Conservation (phyloP, 2,113 vertebrate species). For the Toxotes chatareus region DNA sequence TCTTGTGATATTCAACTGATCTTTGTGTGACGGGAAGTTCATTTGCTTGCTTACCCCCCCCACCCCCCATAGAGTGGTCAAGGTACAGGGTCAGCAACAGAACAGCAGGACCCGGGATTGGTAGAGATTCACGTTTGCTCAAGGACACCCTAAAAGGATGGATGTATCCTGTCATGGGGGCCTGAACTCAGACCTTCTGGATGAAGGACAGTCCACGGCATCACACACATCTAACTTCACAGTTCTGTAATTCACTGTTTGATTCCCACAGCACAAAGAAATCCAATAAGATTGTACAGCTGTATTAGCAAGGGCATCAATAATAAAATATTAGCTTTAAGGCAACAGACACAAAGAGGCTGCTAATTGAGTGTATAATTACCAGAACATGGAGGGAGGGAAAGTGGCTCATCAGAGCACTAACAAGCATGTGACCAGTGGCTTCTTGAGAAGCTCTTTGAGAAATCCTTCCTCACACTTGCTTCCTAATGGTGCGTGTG, state of each 20-base stretch:
- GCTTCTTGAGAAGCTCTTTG: slow-evolving; percentile 67
- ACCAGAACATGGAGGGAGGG: slow-evolving; percentile 71
- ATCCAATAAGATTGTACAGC: slow-evolving; percentile 29
- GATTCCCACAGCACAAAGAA: slow-evolving; percentile 15
- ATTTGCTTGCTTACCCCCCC: slow-evolving; percentile 48
- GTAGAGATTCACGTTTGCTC: slow-evolving; percentile 60
- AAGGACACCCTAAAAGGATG: slow-evolving; percentile 76
- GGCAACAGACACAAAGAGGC: slow-evolving; percentile 71
- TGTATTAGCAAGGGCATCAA: slow-evolving; percentile 60
- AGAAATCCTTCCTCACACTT: slow-evolving; percentile 62
- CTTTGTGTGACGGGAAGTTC: slow-evolving; percentile 25
- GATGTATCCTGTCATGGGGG: slow-evolving; percentile 62
- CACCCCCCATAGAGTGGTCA: slow-evolving; percentile 60
- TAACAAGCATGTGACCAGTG: slow-evolving; percentile 77
- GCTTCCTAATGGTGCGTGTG: slow-evolving; percentile 33
- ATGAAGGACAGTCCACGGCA: slow-evolving; percentile 63
- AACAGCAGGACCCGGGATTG: slow-evolving; percentile 31
- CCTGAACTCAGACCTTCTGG: slow-evolving; percentile 66
- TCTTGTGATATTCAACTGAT: slow-evolving; percentile 39
- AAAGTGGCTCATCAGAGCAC: slow-evolving; percentile 78
- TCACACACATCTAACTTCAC: slow-evolving; percentile 41
- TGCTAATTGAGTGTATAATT: slow-evolving; percentile 82
- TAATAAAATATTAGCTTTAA: slow-evolving; percentile 74
- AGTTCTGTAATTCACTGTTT: slow-evolving; percentile 27
- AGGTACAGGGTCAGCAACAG: slow-evolving; percentile 58